These are phyloP conservation scores for Microtus oregoni DNA, from an alignment of 2,113 vertebrate species.

Conservation along the genomic window DNA sequence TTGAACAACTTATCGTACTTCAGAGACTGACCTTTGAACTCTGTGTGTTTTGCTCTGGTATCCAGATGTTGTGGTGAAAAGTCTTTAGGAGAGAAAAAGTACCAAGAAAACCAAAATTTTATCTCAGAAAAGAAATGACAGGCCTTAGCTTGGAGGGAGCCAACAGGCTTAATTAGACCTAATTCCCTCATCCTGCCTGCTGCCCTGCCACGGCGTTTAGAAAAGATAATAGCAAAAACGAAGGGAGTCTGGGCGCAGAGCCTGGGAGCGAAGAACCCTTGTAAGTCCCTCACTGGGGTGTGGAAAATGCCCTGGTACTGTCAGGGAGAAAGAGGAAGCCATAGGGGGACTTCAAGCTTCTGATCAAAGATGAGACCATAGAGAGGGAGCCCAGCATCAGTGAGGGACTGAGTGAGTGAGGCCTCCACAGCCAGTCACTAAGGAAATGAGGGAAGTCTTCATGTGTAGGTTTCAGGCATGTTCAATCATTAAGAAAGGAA, in stretches of 20 bases:
- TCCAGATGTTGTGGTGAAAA: neutral
- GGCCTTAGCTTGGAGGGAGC: neutral
- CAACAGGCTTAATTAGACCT: neutral
- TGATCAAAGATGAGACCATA: accelerated
- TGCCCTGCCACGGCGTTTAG: neutral
- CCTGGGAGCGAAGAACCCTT: neutral
- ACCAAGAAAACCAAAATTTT: no score
- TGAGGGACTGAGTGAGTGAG: neutral
- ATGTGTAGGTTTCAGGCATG: neutral
- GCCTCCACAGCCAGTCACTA: neutral
- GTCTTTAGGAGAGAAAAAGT: neutral
- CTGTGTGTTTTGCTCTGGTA: accelerated
- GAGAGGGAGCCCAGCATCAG: neutral
- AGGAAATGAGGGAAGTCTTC: neutral
- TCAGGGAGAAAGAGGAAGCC: neutral
- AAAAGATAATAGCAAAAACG: neutral
- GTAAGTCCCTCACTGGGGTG: neutral
- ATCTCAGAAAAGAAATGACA: neutral
- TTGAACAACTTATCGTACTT: neutral
- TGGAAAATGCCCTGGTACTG: neutral
- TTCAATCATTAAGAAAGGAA: slow-evolving; percentile 9
- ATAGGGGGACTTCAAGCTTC: accelerated
- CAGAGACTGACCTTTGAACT: neutral
- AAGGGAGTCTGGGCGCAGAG: neutral
- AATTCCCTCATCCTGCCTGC: neutral